These are phyloP conservation scores for Catharus bicknelli DNA, from an alignment of 2,113 vertebrate genomes.

Conservation along the genomic window DNA sequence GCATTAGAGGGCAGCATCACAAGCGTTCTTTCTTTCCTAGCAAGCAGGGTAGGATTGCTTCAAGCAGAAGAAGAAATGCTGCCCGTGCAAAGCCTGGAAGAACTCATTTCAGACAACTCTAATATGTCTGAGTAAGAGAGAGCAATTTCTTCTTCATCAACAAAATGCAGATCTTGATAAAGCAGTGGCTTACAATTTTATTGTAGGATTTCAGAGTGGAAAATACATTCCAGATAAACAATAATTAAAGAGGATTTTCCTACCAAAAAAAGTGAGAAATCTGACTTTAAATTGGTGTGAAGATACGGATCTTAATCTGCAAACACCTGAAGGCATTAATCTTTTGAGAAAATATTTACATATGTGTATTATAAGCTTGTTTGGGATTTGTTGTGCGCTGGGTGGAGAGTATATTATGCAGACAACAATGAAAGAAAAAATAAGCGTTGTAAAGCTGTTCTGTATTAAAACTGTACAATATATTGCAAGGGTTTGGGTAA, in stretches of 20 bases:
- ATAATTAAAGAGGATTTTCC: conserved; percentile 47
- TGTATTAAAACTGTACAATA: neutral
- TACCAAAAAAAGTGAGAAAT: neutral
- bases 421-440: conserved; percentile 6
- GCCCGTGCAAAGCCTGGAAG: neutral
- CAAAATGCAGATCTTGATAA: conserved; percentile 8
- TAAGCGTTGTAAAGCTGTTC: conserved; percentile 7
- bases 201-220: neutral
- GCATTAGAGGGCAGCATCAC: neutral
- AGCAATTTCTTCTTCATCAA: neutral
- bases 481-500: neutral
- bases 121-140: neutral
- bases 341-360: conserved; percentile 53
- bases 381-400: conserved; percentile 10
- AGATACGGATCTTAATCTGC: conserved; percentile 20
- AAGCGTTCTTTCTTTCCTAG: neutral
- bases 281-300: neutral
- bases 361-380: conserved; percentile 19
- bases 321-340: conserved; percentile 36
- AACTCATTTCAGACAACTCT: neutral
- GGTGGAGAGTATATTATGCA: neutral
- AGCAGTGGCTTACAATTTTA: conserved; percentile 20
- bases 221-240: conserved; percentile 9
- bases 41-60: neutral
- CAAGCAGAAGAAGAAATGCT: neutral